These are phyloP conservation scores for Sebastiscus tertius DNA, from an alignment of 2,797 vertebrate species.

Conservation along the genomic window DNA sequence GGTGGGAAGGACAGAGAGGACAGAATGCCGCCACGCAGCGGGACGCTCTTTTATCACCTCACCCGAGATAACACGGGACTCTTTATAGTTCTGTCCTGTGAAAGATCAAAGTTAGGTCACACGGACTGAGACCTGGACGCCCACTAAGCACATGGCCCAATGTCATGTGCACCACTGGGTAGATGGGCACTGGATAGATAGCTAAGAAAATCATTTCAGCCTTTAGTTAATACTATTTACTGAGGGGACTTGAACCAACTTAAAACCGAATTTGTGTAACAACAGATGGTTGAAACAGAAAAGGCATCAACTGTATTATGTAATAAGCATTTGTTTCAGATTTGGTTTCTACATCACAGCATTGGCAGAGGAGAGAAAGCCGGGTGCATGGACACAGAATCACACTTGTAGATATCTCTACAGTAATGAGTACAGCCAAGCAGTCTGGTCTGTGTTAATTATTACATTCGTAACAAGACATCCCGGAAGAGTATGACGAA, in stretches of 20 bases:
- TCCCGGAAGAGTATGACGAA: constrained; percentile 29
- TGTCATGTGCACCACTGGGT: not conserved
- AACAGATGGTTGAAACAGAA: not conserved
- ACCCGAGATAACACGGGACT: not conserved
- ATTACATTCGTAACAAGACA: constrained; percentile 15
- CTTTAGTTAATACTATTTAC: not conserved
- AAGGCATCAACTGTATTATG: not conserved
- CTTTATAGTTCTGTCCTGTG: constrained; percentile 54
- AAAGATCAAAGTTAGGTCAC: constrained; percentile 72
- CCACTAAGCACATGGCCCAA: not conserved
- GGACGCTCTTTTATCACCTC: constrained; percentile 50
- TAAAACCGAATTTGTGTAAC: not conserved
- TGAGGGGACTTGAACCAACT: not conserved
- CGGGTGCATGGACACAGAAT: not conserved
- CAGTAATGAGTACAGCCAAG: constrained; percentile 10
- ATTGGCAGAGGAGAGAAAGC: not conserved
- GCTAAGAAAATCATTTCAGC: not conserved
- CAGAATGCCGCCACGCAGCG: constrained; percentile 53
- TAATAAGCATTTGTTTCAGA: not conserved
- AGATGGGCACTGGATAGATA: not conserved
- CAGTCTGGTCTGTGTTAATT: constrained; percentile 35
- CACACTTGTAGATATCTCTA: not conserved
- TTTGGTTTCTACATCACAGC: not conserved
- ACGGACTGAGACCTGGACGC: not conserved
- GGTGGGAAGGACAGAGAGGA: constrained; percentile 58